These are phyloP conservation scores for Coreius guichenoti DNA, from an alignment of 2,797 vertebrate genomes.

Conservation along the genomic window DNA sequence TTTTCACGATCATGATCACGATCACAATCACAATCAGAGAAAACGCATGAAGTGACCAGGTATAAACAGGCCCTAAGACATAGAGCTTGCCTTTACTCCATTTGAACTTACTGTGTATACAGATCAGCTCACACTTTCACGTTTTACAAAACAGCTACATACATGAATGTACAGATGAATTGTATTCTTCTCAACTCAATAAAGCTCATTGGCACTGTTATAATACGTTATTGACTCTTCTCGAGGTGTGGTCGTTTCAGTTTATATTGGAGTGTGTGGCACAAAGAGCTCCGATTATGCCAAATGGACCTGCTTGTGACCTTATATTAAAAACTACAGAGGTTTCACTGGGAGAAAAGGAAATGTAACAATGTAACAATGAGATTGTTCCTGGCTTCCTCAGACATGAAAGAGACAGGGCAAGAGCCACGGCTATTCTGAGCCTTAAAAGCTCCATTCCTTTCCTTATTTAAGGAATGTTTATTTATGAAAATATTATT, in stretches of 20 bases:
- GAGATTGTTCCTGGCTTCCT: slow-evolving; percentile 84
- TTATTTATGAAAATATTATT: slow-evolving; percentile 78
- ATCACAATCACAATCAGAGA: not conserved
- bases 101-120: not conserved
- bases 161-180: not conserved
- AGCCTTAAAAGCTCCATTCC: slow-evolving; percentile 77
- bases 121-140: not conserved
- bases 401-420: slow-evolving; percentile 80
- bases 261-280: slow-evolving; percentile 28
- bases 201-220: not conserved
- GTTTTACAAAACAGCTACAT: not conserved
- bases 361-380: slow-evolving; percentile 89
- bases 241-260: slow-evolving; percentile 27
- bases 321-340: slow-evolving; percentile 80
- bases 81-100: not conserved
- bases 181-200: not conserved
- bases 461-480: slow-evolving; percentile 76
- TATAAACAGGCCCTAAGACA: not conserved
- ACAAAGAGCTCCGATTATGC: slow-evolving; percentile 25
- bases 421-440: slow-evolving; percentile 77
- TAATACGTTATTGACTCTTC: not conserved
- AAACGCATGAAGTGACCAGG: not conserved
- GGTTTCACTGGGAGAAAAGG: slow-evolving; percentile 78
- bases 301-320: slow-evolving; percentile 63
- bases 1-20: too few relatives aligned